Evolutionary conservation across 1,140 invertebrate genomes (phyloP).

Genomic region (Bursaphelenchus mucronatus): DNA sequence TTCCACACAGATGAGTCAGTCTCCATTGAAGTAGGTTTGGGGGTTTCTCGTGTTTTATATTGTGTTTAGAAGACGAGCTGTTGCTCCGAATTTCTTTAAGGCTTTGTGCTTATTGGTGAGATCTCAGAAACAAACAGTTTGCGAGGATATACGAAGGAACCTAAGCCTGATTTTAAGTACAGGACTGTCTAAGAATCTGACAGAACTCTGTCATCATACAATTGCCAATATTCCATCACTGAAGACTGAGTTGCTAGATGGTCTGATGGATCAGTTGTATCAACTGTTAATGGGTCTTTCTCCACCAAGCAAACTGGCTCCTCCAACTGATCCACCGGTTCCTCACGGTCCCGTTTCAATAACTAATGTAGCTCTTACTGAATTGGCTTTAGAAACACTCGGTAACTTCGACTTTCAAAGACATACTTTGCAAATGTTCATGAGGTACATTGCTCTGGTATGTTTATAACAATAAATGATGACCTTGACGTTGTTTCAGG

Average conservation of each 20-base stretch:
- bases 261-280: slow-evolving; percentile 61
- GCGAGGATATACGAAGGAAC: slow-evolving; percentile 73
- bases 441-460: slow-evolving; percentile 55
- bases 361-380: slow-evolving; percentile 76
- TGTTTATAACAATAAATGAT: slow-evolving; percentile 14
- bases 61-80: slow-evolving; percentile 65
- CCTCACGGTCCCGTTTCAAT: slow-evolving; percentile 62
- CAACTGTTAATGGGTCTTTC: slow-evolving; percentile 37
- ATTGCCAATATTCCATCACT: slow-evolving; percentile 80
- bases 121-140: slow-evolving; percentile 71
- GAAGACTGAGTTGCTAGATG: slow-evolving; percentile 84
- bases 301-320: slow-evolving; percentile 42
- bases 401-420: slow-evolving; percentile 92
- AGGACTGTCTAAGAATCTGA: slow-evolving; percentile 70
- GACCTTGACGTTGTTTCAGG: slow-evolving; percentile 61
- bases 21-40: slow-evolving; percentile 30
- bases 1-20: slow-evolving; percentile 31
- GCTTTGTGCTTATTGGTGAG: slow-evolving; percentile 87
- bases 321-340: slow-evolving; percentile 44
- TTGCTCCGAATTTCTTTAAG: slow-evolving; percentile 85
- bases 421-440: slow-evolving; percentile 61
- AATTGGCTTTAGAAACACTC: slow-evolving; percentile 84
- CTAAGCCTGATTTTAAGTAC: slow-evolving; percentile 86
- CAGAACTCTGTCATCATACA: slow-evolving; percentile 70
- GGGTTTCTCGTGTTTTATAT: slow-evolving; percentile 18